These are phyloP conservation scores for Anarrhichthys ocellatus DNA, from an alignment of 2,113 vertebrate species.

Conservation along the genomic window DNA sequence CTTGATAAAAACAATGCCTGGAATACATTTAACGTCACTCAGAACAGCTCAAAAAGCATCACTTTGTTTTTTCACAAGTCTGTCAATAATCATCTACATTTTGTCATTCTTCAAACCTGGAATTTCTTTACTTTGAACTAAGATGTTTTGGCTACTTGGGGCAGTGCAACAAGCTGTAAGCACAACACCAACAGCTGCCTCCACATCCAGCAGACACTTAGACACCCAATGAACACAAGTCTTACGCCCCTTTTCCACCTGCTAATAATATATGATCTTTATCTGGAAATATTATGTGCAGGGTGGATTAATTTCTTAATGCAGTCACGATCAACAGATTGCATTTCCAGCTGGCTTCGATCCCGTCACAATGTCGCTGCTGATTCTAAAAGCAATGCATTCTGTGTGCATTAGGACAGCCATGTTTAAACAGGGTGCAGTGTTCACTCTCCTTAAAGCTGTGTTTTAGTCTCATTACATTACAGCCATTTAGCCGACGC, in stretches of 20 bases:
- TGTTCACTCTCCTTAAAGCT: neutral
- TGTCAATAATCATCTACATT: neutral
- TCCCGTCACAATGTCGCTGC: neutral
- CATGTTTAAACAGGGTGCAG: neutral
- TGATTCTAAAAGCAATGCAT: neutral
- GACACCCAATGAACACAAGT: no score
- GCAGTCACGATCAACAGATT: neutral
- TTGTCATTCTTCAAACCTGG: neutral
- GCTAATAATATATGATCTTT: neutral
- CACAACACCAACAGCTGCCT: neutral
- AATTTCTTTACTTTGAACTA: neutral
- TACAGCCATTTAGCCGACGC: no score
- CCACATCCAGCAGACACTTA: neutral
- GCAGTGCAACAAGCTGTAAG: neutral
- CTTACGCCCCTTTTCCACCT: neutral
- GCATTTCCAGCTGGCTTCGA: neutral
- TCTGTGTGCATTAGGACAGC: neutral
- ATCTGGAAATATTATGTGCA: neutral
- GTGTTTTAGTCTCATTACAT: no score
- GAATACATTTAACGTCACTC: neutral
- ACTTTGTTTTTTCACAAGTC: neutral
- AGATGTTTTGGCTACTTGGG: neutral
- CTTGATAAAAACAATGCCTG: neutral
- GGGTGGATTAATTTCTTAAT: neutral
- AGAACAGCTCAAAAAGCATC: neutral